These are phyloP conservation scores for Anodontia alba DNA, from an alignment of 2,888 invertebrate species.

Conservation along the genomic window DNA sequence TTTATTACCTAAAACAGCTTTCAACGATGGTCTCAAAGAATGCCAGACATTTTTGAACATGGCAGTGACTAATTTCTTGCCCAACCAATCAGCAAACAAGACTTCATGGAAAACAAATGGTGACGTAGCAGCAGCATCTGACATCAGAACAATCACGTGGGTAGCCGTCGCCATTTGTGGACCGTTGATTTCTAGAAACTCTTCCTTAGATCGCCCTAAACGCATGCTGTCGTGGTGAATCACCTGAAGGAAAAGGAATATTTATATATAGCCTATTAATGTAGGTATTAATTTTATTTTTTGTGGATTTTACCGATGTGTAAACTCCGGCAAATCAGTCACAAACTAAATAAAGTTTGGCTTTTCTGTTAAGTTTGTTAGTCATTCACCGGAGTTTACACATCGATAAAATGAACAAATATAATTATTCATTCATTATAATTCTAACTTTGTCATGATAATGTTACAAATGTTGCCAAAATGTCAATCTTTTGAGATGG, in stretches of 20 bases:
- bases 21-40: slow-evolving; percentile 76
- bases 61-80: slow-evolving; percentile 82
- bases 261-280: background rate
- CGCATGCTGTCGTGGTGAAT: slow-evolving; percentile 81
- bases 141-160: slow-evolving; percentile 81
- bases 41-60: slow-evolving; percentile 83
- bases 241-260: slow-evolving; percentile 68
- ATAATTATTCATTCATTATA: no score
- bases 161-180: slow-evolving; percentile 79
- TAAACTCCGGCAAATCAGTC: no score
- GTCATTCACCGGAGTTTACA: background rate
- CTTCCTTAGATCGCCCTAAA: slow-evolving; percentile 82
- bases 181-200: slow-evolving; percentile 82
- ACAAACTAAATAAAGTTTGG: no score
- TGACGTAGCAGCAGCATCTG: slow-evolving; percentile 77
- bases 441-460: no score
- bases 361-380: background rate
- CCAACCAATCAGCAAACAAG: slow-evolving; percentile 83
- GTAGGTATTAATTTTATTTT: no score
- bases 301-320: no score
- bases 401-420: no score
- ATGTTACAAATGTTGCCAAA: no score
- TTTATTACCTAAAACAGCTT: slow-evolving; percentile 80
- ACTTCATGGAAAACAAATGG: slow-evolving; percentile 84
- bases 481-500: no score